phyloP scores from a whole-genome alignment of 2,888 invertebrate genomes.

The Cerastoderma edule region DNA sequence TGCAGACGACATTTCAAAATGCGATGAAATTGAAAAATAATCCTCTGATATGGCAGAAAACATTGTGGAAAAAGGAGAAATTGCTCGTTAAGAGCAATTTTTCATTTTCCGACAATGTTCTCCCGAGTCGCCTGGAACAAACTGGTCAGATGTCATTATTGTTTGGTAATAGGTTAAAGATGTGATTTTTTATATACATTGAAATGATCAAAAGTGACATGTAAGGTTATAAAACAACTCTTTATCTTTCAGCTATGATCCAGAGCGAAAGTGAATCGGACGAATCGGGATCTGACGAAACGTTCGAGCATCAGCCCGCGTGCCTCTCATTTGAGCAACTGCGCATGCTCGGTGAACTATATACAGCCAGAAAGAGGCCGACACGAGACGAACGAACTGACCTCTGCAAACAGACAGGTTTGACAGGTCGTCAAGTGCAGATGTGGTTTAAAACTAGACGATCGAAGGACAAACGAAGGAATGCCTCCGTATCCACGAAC shows the following conservation, averaged over 20 bases:
- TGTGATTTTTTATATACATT: too few species aligned
- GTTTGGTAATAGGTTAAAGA: too few species aligned
- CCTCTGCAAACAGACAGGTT: constrained; percentile 47
- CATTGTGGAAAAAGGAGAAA: too few species aligned
- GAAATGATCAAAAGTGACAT: too few species aligned
- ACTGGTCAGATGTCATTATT: too few species aligned
- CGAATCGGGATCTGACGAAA: constrained; percentile 47
- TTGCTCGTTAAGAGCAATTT: too few species aligned
- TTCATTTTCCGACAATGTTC: too few species aligned
- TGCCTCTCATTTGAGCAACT: constrained; percentile 49
- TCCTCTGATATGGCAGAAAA: too few species aligned
- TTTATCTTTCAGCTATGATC: background rate
- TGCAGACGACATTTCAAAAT: too few species aligned
- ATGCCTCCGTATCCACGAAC: background rate
- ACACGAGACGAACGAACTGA: constrained; percentile 31
- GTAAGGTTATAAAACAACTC: too few species aligned
- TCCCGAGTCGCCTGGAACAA: too few species aligned
- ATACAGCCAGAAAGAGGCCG: constrained; percentile 44
- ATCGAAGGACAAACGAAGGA: constrained; percentile 41
- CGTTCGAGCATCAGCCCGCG: constrained; percentile 28
- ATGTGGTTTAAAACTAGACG: constrained; percentile 63
- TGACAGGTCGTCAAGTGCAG: constrained; percentile 50
- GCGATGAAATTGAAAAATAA: too few species aligned
- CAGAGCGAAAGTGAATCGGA: constrained; percentile 53
- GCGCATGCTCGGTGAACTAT: constrained; percentile 47